These are phyloP conservation scores for Ecliptopera silaceata DNA, from an alignment of 2,888 invertebrate species.

Conservation along the genomic window DNA sequence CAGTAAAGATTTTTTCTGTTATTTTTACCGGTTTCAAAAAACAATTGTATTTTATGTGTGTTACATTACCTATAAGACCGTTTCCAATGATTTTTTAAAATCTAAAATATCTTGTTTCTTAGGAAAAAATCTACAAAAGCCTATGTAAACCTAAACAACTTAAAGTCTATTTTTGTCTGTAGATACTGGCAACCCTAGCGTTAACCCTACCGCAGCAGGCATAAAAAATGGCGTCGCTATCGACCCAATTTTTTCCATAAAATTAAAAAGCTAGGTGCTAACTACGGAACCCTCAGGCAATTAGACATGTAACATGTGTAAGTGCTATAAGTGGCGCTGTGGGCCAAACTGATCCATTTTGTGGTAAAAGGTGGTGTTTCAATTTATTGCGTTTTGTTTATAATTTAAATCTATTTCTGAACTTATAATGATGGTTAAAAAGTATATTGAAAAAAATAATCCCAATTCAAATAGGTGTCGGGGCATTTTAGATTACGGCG, in stretches of 20 bases:
- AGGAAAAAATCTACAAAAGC: too few species aligned
- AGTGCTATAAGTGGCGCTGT: conserved; percentile 68
- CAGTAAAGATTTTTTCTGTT: too few species aligned
- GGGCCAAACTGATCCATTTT: too few species aligned
- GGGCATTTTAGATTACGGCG: too few species aligned
- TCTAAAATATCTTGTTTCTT: too few species aligned
- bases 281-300: conserved; percentile 52
- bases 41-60: too few species aligned
- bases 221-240: conserved; percentile 49
- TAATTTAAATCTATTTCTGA: conserved; percentile 31
- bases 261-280: conserved; percentile 64
- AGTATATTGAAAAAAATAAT: background rate
- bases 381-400: conserved; percentile 41
- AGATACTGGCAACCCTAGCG: conserved; percentile 46
- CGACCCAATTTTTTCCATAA: conserved; percentile 32
- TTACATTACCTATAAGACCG: too few species aligned
- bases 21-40: too few species aligned
- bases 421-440: background rate
- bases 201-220: conserved; percentile 46
- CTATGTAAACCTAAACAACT: background rate
- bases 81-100: too few species aligned
- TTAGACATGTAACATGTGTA: conserved; percentile 65
- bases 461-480: too few species aligned
- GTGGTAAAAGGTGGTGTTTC: conserved; percentile 43
- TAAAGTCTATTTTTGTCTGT: background rate